Base-by-base conservation (phyloP, 2,113 vertebrate genomes). In the Tiliqua scincoides region DNA sequence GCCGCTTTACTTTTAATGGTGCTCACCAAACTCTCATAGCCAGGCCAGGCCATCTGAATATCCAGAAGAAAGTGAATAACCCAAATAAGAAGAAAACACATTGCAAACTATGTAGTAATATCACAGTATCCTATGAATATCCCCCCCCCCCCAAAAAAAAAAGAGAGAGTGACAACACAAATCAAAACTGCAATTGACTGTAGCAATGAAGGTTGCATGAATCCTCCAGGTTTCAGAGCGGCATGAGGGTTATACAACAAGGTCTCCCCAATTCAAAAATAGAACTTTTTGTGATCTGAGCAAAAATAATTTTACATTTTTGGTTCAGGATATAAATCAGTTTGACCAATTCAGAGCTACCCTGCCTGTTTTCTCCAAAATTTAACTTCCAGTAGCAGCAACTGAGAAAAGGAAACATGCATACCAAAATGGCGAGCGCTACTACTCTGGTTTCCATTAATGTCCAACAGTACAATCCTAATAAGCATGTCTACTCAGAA, bases 371-470 rank as follows among this genome's bases (percentile, higher is more conserved):
- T 3, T 32, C 78, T 78, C 75, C 57, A 75, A 48, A 15, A 75
- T 25, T 1, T 48, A 27, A 4, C 63, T 67, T 67, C 63, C 32
- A 62, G 83, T n/a, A 0, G 0, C 7, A 0, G 0, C 7, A 74
- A 68, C 6, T 12, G 65, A 15, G 5, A 68, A 3, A 14, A 12
- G 27, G 17, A 57, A 57, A 17, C 17, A 57, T 57, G 10, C 14
- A 57, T 57, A 57, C 54, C 10, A 6, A 57, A 57, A 17, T 48
- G 54, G 17, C 2, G 54, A 57, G 10, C 11, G 54, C 54, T 57
- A 17, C 54, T 57, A 12, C 10, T 57, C 54, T 57, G 54, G 54
- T 57, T 17, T 57, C 54, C 54, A 57, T 57, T 57, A 57, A 57
- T 15, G 17, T 12, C 54, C 17, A 12, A 57, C 10, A 57, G 17